Percentiles rank a stretch among this genome's conserved stretches.
phyloP scores from a whole-genome alignment of 2,888 invertebrate genomes.

The Orthosia incerta region DNA sequence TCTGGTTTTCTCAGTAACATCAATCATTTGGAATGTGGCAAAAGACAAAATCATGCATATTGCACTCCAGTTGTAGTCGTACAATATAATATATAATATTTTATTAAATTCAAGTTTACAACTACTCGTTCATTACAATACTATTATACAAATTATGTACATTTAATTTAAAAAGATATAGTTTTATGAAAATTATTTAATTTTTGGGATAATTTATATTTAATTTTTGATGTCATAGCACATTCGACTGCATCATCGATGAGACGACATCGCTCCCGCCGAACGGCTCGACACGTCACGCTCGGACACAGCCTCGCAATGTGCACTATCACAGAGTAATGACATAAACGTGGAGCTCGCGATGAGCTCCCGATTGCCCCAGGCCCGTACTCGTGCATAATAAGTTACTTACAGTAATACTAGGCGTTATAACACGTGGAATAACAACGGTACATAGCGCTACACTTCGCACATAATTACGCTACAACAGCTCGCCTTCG shows the following conservation, averaged over 20 bases:
- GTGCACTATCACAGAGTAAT: slow-evolving; percentile 91
- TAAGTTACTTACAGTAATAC: slow-evolving; percentile 88
- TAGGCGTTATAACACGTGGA: slow-evolving; percentile 88
- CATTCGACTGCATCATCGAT: slow-evolving; percentile 81
- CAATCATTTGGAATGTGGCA: slow-evolving; percentile 88
- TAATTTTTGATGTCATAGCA: slow-evolving; percentile 89
- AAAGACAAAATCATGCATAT: slow-evolving; percentile 88
- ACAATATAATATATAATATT: slow-evolving; percentile 72
- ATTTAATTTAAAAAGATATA: slow-evolving; percentile 84
- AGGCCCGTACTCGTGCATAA: slow-evolving; percentile 89
- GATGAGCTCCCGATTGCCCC: slow-evolving; percentile 88
- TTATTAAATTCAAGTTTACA: slow-evolving; percentile 81
- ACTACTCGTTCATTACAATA: slow-evolving; percentile 81
- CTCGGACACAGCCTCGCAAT: slow-evolving; percentile 80
- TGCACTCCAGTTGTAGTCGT: slow-evolving; percentile 84
- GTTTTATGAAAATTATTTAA: slow-evolving; percentile 89
- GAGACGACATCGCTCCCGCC: slow-evolving; percentile 68
- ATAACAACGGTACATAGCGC: slow-evolving; percentile 88
- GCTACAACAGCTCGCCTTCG: slow-evolving; percentile 77
- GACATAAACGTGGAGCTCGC: slow-evolving; percentile 88
- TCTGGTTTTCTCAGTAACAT: slow-evolving; percentile 63
- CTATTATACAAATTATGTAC: slow-evolving; percentile 90
- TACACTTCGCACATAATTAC: slow-evolving; percentile 83
- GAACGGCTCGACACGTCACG: slow-evolving; percentile 66
- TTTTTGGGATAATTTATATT: slow-evolving; percentile 90